Evolutionary conservation across 2,113 vertebrate species (phyloP), one percentile per base, ranked within the genome.

Genomic region (Tupaia chinensis): DNA sequence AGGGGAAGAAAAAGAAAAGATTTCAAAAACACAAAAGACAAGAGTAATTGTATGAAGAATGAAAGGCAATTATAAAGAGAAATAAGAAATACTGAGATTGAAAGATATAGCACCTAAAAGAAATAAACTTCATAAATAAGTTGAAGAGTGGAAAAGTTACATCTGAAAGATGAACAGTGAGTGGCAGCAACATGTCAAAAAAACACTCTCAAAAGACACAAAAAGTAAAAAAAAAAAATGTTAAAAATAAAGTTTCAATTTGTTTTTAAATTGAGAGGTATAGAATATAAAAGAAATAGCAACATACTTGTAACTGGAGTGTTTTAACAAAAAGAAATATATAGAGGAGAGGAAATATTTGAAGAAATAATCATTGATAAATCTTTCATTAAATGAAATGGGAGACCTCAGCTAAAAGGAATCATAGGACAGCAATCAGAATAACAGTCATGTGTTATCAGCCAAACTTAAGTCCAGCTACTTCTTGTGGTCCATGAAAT

Each of bases 21-120:
- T 44, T 81, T 91, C 56, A 72, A 92, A 93, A 9, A 85, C 60
- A 68, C 81, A 93, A 80, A 7, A 15, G 13, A 60, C 87, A 78
- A 70, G 17, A 90, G 19, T 83, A 94, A 68, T 80, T 70, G 29
- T 19, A 20, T 84, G 9, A 87, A 81, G 44, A 85, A 85, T 77
- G 68, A 76, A 91, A 93, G 74, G 9, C 27, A 94, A 29, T 84
- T 95, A 34, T 88, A 72, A 92, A 82, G 13, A 80, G 5, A 44
- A 53, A 60, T 27, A 54, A 25, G 34, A 96, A 92, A 69, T 60
- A 68, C 17, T 66, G 13, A 2, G 54, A 22, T 20, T 79, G 19
- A 87, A 85, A 80, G 76, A 34, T 44, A 15, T 32, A 89, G 60
- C 22, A 81, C 8, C 20, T 58, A 8, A 74, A 54, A 61, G 7